phyloP scores from a whole-genome alignment of 2,113 vertebrate species.

The Sphaerodactylus townsendi region DNA sequence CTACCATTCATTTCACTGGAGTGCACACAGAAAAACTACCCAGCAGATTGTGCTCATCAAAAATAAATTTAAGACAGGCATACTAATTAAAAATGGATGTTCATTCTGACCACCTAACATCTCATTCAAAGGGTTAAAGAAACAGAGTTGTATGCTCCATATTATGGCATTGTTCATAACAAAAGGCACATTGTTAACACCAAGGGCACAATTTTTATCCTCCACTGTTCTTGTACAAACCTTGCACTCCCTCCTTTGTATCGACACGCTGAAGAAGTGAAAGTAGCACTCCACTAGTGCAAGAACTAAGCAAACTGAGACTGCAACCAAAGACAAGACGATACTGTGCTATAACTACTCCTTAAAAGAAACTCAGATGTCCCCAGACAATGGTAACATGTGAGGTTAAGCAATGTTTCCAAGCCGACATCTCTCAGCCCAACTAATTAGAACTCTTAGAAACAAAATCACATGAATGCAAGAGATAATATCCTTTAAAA shows the following conservation, averaged over 20 bases:
- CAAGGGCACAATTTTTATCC: conserved; percentile 81
- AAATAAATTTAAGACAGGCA: conserved; percentile 74
- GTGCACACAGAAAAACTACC: neutral
- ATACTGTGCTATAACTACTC: conserved; percentile 71
- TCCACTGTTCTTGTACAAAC: conserved; percentile 72
- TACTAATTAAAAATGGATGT: conserved; percentile 67
- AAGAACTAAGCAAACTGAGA: conserved; percentile 72
- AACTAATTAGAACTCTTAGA: conserved; percentile 76
- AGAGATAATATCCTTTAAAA: conserved; percentile 53
- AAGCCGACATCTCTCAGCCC: conserved; percentile 74
- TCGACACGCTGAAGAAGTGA: conserved; percentile 60
- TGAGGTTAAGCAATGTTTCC: conserved; percentile 77
- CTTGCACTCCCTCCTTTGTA: conserved; percentile 57
- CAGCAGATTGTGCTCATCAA: conserved; percentile 7
- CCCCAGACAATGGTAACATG: conserved; percentile 74
- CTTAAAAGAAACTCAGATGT: conserved; percentile 75
- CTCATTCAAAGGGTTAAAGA: conserved; percentile 73
- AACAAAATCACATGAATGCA: conserved; percentile 69
- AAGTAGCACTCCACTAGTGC: conserved; percentile 66
- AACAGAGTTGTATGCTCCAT: conserved; percentile 74
- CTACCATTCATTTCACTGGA: neutral
- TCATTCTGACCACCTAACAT: conserved; percentile 58
- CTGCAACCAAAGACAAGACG: conserved; percentile 75
- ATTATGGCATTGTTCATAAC: conserved; percentile 79
- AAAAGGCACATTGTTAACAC: conserved; percentile 93